These are phyloP conservation scores for Augiades crinisus DNA, from an alignment of 2,888 invertebrate genomes.

Conservation along the genomic window DNA sequence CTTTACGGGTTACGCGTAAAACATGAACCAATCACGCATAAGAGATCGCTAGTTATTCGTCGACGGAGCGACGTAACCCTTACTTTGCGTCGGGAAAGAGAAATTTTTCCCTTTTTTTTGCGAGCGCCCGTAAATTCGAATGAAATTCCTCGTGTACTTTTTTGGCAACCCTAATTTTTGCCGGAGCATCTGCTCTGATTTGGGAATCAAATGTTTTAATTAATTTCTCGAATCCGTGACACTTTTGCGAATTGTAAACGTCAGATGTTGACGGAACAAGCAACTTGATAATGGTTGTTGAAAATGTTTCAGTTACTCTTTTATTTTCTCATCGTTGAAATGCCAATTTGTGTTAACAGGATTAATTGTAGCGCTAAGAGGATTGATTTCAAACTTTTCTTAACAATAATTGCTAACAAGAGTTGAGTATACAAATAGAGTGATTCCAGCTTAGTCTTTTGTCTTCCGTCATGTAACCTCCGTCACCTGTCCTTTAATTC, in stretches of 20 bases:
- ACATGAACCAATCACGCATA: too few relatives aligned
- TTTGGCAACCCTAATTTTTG: constrained; percentile 23
- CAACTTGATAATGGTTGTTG: not conserved
- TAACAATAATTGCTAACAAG: too few relatives aligned
- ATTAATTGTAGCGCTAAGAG: too few relatives aligned
- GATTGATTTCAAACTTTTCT: too few relatives aligned
- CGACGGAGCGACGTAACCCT: not conserved
- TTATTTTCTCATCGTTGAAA: too few relatives aligned
- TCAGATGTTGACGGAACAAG: not conserved
- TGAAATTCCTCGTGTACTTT: constrained; percentile 18
- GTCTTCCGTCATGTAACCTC: too few relatives aligned
- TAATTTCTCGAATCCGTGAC: constrained; percentile 2
- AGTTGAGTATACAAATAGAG: too few relatives aligned
- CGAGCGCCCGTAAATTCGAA: constrained; percentile 16
- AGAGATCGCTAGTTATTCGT: not conserved
- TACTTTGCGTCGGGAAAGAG: not conserved
- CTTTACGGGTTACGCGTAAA: too few relatives aligned
- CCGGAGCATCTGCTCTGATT: constrained; percentile 18
- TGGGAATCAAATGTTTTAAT: constrained; percentile 20
- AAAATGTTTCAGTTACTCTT: not conserved
- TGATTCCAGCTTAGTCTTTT: too few relatives aligned
- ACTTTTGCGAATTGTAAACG: constrained; percentile 12
- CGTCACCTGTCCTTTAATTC: too few relatives aligned
- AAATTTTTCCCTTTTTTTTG: constrained; percentile 2
- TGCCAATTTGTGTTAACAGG: too few relatives aligned